phyloP scores from a whole-genome alignment of 2,888 invertebrate genomes.

The Heliconius charithonia region DNA sequence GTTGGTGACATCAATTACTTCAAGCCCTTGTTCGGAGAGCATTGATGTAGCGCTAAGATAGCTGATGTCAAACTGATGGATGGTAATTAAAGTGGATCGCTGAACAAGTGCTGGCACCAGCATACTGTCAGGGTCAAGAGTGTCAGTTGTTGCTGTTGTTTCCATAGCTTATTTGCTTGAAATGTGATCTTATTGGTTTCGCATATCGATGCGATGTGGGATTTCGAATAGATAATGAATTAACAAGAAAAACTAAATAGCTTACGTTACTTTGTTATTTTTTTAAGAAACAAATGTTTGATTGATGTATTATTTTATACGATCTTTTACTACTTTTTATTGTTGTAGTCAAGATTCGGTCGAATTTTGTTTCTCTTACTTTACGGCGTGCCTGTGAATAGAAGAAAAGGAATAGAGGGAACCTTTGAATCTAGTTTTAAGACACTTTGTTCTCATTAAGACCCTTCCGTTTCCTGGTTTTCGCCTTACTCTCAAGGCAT shows the following conservation, averaged over 20 bases:
- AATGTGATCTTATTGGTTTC: neutral
- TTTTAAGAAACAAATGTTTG: too few relatives aligned
- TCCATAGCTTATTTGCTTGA: conserved; percentile 12
- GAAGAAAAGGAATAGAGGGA: neutral
- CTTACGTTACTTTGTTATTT: too few relatives aligned
- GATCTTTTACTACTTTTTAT: too few relatives aligned
- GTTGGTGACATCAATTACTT: conserved; percentile 64
- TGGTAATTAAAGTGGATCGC: conserved; percentile 66
- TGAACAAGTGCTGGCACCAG: conserved; percentile 51
- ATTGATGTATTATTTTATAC: too few relatives aligned
- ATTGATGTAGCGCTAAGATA: conserved; percentile 59
- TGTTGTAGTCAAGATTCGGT: too few relatives aligned
- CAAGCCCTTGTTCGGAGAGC: conserved; percentile 54
- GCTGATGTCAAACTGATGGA: conserved; percentile 57
- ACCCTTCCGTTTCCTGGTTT: neutral
- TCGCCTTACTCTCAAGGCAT: too few relatives aligned
- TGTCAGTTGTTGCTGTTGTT: conserved; percentile 34
- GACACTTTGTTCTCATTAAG: neutral
- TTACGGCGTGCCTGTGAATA: neutral
- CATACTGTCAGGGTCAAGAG: conserved; percentile 42
- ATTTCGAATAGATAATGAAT: neutral
- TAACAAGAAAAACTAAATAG: neutral
- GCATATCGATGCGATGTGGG: neutral
- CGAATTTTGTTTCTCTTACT: too few relatives aligned
- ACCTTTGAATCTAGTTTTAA: neutral